Conservation (phyloP, 2,113 vertebrate species). For the Syngnathus floridae region DNA sequence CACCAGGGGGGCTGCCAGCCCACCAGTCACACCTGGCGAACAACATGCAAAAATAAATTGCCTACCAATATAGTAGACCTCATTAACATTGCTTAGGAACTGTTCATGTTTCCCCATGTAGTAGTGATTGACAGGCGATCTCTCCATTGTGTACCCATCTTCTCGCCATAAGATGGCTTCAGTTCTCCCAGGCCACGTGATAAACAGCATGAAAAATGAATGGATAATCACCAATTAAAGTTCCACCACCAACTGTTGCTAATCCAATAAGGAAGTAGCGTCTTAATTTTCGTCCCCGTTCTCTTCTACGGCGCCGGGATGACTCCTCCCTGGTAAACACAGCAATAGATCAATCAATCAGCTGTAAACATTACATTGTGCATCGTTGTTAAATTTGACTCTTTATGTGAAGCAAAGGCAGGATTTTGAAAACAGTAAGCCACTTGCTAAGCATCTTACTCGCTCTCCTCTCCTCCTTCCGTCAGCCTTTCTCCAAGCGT, state of each 20-base stretch:
- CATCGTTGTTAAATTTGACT: not conserved
- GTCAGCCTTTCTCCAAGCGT: slow-evolving; percentile 83
- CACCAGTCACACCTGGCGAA: slow-evolving; percentile 86
- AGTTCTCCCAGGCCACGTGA: not conserved
- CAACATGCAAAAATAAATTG: not conserved
- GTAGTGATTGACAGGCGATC: no score
- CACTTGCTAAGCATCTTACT: slow-evolving; percentile 69
- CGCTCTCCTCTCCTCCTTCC: slow-evolving; percentile 76
- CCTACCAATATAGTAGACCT: not conserved
- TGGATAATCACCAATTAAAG: slow-evolving; percentile 80
- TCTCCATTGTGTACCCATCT: not conserved
- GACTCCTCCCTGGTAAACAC: slow-evolving; percentile 73
- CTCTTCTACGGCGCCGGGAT: slow-evolving; percentile 75
- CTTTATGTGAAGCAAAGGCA: not conserved
- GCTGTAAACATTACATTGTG: not conserved
- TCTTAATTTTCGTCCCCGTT: slow-evolving; percentile 78
- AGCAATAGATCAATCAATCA: not conserved
- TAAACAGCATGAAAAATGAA: not conserved
- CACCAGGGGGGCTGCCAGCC: slow-evolving; percentile 87
- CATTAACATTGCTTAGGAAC: not conserved
- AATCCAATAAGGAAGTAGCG: slow-evolving; percentile 90
- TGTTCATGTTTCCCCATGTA: not conserved
- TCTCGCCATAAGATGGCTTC: not conserved
- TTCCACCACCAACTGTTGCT: slow-evolving; percentile 88
- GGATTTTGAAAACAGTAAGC: slow-evolving; percentile 9